Conservation (phyloP, 1,140 invertebrate species). For the Coenobita brevimanus region DNA sequence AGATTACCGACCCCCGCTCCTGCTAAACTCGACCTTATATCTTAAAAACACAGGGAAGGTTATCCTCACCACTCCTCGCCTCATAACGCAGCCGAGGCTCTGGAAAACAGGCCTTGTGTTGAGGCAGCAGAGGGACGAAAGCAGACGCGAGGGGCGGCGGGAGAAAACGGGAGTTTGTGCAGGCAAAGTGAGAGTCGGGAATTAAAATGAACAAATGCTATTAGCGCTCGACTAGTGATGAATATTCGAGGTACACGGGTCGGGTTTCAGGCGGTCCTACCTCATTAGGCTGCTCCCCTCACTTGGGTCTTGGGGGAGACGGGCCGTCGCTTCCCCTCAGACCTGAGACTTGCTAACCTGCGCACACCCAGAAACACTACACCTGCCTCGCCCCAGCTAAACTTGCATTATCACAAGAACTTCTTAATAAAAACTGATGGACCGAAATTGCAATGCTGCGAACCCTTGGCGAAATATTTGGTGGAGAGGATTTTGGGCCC, state of each 20-base stretch:
- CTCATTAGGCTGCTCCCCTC: conserved; percentile 66
- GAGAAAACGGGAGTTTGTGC: conserved; percentile 68
- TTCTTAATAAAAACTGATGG: conserved; percentile 65
- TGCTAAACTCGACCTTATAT: conserved; percentile 50
- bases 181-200: conserved; percentile 67
- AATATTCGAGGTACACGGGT: conserved; percentile 67
- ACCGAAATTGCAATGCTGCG: conserved; percentile 53
- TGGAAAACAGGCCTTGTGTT: conserved; percentile 25
- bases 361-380: conserved; percentile 60
- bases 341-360: conserved; percentile 62
- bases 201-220: conserved; percentile 69
- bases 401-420: conserved; percentile 64
- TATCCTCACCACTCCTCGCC: conserved; percentile 3
- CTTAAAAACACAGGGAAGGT: conserved; percentile 40
- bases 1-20: conserved; percentile 43
- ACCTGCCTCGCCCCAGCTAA: conserved; percentile 49
- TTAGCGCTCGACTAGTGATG: conserved; percentile 67
- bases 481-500: conserved; percentile 41
- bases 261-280: conserved; percentile 66
- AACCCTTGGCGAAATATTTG: conserved; percentile 54
- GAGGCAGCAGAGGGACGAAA: conserved; percentile 26
- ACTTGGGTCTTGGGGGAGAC: conserved; percentile 62
- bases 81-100: not conserved
- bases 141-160: not conserved
- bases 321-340: conserved; percentile 61